Conservation (phyloP, 2,888 invertebrate genomes). For the Zaprionus bogoriensis region DNA sequence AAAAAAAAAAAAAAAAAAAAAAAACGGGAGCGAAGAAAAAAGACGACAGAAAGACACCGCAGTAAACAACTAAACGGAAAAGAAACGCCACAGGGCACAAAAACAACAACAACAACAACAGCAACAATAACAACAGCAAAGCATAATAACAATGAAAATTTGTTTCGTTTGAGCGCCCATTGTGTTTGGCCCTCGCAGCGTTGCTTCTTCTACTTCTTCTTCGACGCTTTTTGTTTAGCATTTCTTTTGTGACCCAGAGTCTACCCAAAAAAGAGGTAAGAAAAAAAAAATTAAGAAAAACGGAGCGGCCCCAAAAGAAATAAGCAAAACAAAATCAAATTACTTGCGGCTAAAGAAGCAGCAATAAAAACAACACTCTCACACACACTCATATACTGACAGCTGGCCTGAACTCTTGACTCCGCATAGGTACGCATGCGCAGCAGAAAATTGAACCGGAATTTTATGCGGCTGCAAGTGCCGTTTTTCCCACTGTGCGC, state of each 20-base stretch:
- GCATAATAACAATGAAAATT: slow-evolving; percentile 68
- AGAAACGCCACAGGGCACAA: slow-evolving; percentile 40
- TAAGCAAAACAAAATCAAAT: slow-evolving; percentile 48
- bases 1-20: slow-evolving; percentile 8
- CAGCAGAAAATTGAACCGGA: slow-evolving; percentile 24
- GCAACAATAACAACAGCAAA: slow-evolving; percentile 23
- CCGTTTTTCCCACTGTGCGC: slow-evolving; percentile 9
- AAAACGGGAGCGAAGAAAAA: slow-evolving; percentile 4
- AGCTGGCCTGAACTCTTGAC: slow-evolving; percentile 43
- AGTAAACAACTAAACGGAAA: slow-evolving; percentile 50
- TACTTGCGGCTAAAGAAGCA: slow-evolving; percentile 29
- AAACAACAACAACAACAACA: slow-evolving; percentile 21
- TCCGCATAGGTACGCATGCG: slow-evolving; percentile 43
- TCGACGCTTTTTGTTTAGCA: slow-evolving; percentile 15
- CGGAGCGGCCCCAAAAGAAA: slow-evolving; percentile 45
- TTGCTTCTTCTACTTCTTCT: slow-evolving; percentile 17
- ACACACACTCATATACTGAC: slow-evolving; percentile 4
- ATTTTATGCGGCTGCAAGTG: slow-evolving; percentile 2
- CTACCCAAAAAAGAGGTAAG: slow-evolving; percentile 16
- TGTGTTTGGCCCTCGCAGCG: slow-evolving; percentile 49
- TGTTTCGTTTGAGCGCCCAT: slow-evolving; percentile 61
- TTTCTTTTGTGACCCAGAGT: slow-evolving; percentile 57
- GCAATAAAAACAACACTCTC: slow-evolving; percentile 12
- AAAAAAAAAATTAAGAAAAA: slow-evolving; percentile 17
- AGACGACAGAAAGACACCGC: slow-evolving; percentile 1